Evolutionary conservation across 1,140 invertebrate genomes (phyloP).

Genomic region (Matsumurasca onukii): DNA sequence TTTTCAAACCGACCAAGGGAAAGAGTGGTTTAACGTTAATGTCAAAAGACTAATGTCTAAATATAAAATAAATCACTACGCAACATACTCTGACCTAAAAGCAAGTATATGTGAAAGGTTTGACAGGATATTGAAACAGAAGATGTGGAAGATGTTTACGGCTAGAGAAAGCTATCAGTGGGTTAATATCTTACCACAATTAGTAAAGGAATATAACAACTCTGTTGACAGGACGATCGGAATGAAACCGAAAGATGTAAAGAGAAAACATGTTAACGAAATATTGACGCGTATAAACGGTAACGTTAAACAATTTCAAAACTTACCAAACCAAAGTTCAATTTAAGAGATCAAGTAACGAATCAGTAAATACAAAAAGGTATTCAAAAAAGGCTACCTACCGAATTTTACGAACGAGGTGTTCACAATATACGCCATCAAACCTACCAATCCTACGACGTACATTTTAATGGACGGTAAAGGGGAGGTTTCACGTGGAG

Average conservation of each 20-base stretch:
- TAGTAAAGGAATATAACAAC: conserved; percentile 48
- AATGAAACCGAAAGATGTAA: too few species aligned
- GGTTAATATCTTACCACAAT: conserved; percentile 40
- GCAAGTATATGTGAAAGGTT: conserved; percentile 48
- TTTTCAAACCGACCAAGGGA: too few species aligned
- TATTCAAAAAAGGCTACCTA: conserved; percentile 44
- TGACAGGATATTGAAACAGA: conserved; percentile 47
- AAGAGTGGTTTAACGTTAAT: conserved; percentile 43
- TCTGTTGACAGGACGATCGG: too few species aligned
- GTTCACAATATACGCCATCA: conserved; percentile 38
- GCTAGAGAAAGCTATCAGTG: conserved; percentile 40
- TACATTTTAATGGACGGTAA: conserved; percentile 3
- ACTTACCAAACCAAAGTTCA: conserved; percentile 42
- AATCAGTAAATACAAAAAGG: conserved; percentile 40
- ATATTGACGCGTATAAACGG: too few species aligned
- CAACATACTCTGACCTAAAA: conserved; percentile 46
- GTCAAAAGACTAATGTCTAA: conserved; percentile 43
- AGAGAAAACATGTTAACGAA: too few species aligned
- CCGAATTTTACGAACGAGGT: conserved; percentile 44
- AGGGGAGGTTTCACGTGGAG: neutral
- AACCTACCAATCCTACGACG: too few species aligned
- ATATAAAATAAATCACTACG: conserved; percentile 47
- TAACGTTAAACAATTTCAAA: conserved; percentile 46
- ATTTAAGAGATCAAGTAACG: conserved; percentile 43
- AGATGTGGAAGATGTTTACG: conserved; percentile 48